These are phyloP conservation scores for Channa argus DNA, from an alignment of 2,113 vertebrate genomes.

Conservation along the genomic window DNA sequence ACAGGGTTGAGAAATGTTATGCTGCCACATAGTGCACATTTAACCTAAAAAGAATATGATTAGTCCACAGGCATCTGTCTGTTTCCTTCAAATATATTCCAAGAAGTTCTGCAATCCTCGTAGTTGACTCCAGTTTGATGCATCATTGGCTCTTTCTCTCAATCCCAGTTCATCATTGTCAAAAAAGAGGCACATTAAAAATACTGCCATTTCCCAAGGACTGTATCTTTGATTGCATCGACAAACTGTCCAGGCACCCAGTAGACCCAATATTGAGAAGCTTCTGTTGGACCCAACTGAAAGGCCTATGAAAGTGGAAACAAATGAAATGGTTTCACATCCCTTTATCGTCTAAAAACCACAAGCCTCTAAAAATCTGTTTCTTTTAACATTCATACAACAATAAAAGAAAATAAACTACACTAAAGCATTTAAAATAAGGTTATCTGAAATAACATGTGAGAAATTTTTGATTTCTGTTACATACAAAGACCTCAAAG, in stretches of 20 bases:
- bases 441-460: too few species aligned
- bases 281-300: slow-evolving; percentile 99
- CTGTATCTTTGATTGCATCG: slow-evolving; percentile 99
- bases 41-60: slow-evolving; percentile 80
- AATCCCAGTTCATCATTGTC: slow-evolving; percentile 90
- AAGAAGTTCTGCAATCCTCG: slow-evolving; percentile 75
- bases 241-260: slow-evolving; percentile 99
- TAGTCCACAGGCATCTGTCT: slow-evolving; percentile 81
- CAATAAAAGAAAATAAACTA: not conserved
- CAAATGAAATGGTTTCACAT: not conserved
- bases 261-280: slow-evolving; percentile 99
- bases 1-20: slow-evolving; percentile 80
- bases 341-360: not conserved
- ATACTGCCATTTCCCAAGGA: slow-evolving; percentile 99
- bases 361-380: not conserved
- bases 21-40: slow-evolving; percentile 83
- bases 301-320: slow-evolving; percentile 87
- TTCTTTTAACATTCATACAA: not conserved
- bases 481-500: too few species aligned
- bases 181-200: slow-evolving; percentile 99
- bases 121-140: slow-evolving; percentile 80
- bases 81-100: slow-evolving; percentile 75
- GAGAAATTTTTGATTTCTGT: too few species aligned
- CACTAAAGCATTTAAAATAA: too few species aligned
- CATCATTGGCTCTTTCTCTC: slow-evolving; percentile 75